Base-by-base conservation (phyloP, 2,113 vertebrate genomes). In the Gnathonemus echidnorhynchus region DNA sequence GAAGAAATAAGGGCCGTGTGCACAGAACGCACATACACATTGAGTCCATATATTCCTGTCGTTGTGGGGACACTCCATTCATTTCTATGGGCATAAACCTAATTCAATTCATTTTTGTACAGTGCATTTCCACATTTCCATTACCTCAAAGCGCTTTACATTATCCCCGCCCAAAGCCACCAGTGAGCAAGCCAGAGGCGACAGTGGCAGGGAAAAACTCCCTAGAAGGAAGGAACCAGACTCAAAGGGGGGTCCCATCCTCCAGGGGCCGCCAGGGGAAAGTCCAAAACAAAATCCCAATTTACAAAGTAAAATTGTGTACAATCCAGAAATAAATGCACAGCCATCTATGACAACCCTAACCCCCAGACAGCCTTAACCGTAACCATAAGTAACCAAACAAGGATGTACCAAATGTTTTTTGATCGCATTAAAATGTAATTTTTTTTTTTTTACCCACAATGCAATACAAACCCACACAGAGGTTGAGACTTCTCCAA, bases 401-500 rank as follows among this genome's bases (percentile, higher is more conserved):
- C 56, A 42, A 42, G 39, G 39, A 42, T 42, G 39, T 3, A 42
- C 39, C 39, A 42, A 42, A 42, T 42, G 39, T 52, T 56, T 56
- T 21, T 53, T 1, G 5, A 53, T 0, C 19, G 17, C 17, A 62
- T n/a, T 62, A 62, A 62, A 62, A 24, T n/a, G 56, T n/a, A 6
- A 24, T 21, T 58, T 9, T 56, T 56, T 56, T 1, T 21, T 53
- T 53, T 53, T 4, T 6, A 6, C n/a, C 56, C 62, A 27, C n/a
- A 66, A 27, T 31, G 62, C 31, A 66, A 66, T 27, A 11, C 62
- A 42, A 11, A 85, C 7, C 46, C 89, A 88, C 42, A 39, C 45
- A 45, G 52, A 45, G 93, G 93, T 90, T 91, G 93, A 94, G 95
- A 94, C 95, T 94, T 94, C 92, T 91, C 52, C 89, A 92, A 94